These are phyloP conservation scores for Notoglanidium macrostoma DNA, from an alignment of 2,797 vertebrate genomes.

Conservation along the genomic window DNA sequence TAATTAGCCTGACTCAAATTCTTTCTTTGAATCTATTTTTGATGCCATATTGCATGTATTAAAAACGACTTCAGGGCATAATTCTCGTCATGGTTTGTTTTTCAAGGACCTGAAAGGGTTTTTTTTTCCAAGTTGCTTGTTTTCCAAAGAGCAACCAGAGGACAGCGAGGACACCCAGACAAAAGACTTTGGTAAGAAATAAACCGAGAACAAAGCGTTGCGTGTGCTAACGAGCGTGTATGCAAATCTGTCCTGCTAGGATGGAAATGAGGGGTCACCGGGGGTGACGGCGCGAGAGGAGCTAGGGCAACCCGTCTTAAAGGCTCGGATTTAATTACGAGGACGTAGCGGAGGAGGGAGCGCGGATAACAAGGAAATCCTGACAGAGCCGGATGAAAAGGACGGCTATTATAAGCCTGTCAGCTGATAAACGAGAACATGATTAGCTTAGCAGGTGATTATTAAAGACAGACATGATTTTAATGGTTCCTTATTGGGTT, in stretches of 20 bases:
- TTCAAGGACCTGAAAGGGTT: background rate
- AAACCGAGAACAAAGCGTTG: conserved; percentile 8
- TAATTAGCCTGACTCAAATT: background rate
- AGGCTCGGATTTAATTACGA: conserved; percentile 58
- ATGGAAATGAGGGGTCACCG: conserved; percentile 56
- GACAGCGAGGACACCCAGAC: background rate
- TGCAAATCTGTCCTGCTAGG: conserved; percentile 44
- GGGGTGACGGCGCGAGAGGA: conserved; percentile 29
- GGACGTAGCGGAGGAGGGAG: conserved; percentile 13
- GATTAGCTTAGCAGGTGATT: conserved; percentile 52
- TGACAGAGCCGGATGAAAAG: background rate
- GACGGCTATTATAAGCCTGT: conserved; percentile 1
- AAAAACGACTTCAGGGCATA: background rate
- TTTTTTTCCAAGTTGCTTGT: background rate
- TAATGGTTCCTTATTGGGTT: background rate
- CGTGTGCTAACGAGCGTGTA: conserved; percentile 41
- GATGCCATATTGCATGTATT: background rate
- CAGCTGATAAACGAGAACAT: conserved; percentile 55
- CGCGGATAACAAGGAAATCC: background rate
- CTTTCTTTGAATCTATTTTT: background rate
- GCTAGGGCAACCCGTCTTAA: background rate
- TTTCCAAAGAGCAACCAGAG: background rate
- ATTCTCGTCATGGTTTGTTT: background rate
- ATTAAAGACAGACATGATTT: background rate
- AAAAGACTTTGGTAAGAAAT: conserved; percentile 19